Conservation (phyloP, 2,113 vertebrate genomes). For the Toxotes jaculatrix region DNA sequence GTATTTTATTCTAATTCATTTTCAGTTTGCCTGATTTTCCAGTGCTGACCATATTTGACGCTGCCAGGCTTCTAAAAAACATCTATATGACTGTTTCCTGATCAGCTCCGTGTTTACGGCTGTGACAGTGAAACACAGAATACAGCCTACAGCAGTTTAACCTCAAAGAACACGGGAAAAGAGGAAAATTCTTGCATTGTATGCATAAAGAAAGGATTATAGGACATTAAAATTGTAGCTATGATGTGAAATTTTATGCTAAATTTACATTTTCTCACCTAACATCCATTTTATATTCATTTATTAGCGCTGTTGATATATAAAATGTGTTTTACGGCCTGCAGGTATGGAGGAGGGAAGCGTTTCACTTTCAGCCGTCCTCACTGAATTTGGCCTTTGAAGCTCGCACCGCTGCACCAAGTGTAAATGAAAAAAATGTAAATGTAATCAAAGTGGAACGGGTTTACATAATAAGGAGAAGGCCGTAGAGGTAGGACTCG, state of each 20-base stretch:
- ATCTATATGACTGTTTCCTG: too few relatives aligned
- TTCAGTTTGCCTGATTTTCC: too few relatives aligned
- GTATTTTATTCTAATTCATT: too few relatives aligned
- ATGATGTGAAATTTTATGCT: not conserved
- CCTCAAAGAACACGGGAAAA: not conserved
- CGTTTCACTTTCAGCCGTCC: not conserved
- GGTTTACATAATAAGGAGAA: conserved; percentile 93
- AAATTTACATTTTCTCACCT: not conserved
- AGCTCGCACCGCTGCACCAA: not conserved
- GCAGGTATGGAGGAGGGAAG: not conserved
- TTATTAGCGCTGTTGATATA: not conserved
- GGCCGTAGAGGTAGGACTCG: conserved; percentile 90
- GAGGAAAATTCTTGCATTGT: not conserved
- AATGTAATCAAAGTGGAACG: conserved; percentile 37
- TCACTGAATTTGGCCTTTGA: conserved; percentile 23
- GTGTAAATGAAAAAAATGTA: conserved; percentile 22
- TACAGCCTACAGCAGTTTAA: not conserved
- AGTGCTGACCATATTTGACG: too few relatives aligned
- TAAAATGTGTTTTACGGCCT: not conserved
- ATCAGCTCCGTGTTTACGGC: too few relatives aligned
- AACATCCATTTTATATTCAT: not conserved
- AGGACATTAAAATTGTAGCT: not conserved
- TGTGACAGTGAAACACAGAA: too few relatives aligned
- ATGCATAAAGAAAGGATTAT: not conserved
- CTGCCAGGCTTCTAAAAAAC: too few relatives aligned